A percentile compares a stretch with the other conserved stretches of the same genome.
phyloP scores from a whole-genome alignment of 2,888 invertebrate species.

The Graphium colonna region DNA sequence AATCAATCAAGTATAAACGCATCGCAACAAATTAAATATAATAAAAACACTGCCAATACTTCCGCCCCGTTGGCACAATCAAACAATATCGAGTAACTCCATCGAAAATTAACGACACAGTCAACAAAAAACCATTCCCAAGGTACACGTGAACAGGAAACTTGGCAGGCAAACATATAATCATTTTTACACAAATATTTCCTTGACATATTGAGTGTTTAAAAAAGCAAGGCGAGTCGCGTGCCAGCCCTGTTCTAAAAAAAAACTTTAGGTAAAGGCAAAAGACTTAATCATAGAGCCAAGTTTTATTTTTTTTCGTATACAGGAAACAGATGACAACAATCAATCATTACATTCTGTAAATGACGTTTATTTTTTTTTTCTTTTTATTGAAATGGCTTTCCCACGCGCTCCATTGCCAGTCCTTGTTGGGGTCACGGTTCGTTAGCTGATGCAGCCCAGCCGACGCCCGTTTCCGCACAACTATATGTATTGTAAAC shows the following conservation, averaged over 20 bases:
- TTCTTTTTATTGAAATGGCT: conserved; percentile 27
- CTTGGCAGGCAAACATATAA: neutral
- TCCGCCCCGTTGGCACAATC: neutral
- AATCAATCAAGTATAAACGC: no score
- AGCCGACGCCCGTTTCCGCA: conserved; percentile 69
- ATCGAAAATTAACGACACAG: neutral
- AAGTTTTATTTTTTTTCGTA: neutral
- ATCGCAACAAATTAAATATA: no score
- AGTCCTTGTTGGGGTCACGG: conserved; percentile 50
- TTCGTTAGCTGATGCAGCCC: conserved; percentile 52
- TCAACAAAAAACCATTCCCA: neutral
- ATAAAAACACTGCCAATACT: no score
- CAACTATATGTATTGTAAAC: conserved; percentile 41
- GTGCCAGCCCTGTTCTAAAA: neutral
- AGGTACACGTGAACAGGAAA: neutral
- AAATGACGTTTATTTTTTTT: conserved; percentile 20
- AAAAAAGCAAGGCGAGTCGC: neutral
- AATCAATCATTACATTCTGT: conserved; percentile 14
- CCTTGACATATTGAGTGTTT: conserved; percentile 9
- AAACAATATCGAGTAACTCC: neutral
- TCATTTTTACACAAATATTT: neutral
- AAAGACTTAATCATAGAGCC: neutral
- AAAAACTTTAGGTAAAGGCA: neutral
- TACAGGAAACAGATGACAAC: conserved; percentile 6
- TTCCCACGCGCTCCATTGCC: conserved; percentile 63